Evolutionary conservation across 2,888 invertebrate genomes (phyloP).

Genomic region (Xanthorhoe spadicearia): DNA sequence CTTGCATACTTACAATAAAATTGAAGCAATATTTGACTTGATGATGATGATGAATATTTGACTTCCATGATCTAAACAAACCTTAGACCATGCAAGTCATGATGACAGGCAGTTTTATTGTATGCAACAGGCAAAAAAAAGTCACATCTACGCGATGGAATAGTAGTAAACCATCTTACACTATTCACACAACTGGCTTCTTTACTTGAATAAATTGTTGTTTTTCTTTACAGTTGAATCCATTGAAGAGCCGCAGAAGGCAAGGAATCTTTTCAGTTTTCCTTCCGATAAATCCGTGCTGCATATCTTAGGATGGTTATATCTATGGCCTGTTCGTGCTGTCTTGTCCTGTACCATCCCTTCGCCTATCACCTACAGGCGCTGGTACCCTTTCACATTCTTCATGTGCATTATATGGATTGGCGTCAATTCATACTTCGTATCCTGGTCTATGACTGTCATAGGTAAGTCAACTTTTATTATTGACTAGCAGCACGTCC

Average conservation of each 20-base stretch:
- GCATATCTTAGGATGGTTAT: conserved; percentile 86
- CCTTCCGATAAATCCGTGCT: conserved; percentile 65
- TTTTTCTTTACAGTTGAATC: conserved; percentile 21
- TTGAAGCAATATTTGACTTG: no score
- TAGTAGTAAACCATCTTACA: no score
- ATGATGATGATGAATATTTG: no score
- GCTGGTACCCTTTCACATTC: conserved; percentile 91
- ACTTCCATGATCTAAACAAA: no score
- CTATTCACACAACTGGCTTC: not conserved
- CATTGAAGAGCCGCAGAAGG: conserved; percentile 40
- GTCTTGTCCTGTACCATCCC: conserved; percentile 89
- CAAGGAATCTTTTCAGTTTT: conserved; percentile 71
- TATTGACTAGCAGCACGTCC: not conserved
- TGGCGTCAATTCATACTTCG: conserved; percentile 92
- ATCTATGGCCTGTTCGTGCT: conserved; percentile 89
- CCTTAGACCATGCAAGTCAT: no score
- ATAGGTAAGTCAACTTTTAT: conserved; percentile 85
- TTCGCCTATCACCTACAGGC: conserved; percentile 85
- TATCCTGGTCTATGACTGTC: conserved; percentile 96
- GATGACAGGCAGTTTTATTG: no score
- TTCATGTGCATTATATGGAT: conserved; percentile 95
- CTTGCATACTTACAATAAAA: no score
- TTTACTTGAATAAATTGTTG: not conserved
- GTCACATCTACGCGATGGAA: no score
- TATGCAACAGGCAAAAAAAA: no score